Evolutionary conservation across 2,888 invertebrate genomes (phyloP).

Genomic region (Dolichomitus sp.): DNA sequence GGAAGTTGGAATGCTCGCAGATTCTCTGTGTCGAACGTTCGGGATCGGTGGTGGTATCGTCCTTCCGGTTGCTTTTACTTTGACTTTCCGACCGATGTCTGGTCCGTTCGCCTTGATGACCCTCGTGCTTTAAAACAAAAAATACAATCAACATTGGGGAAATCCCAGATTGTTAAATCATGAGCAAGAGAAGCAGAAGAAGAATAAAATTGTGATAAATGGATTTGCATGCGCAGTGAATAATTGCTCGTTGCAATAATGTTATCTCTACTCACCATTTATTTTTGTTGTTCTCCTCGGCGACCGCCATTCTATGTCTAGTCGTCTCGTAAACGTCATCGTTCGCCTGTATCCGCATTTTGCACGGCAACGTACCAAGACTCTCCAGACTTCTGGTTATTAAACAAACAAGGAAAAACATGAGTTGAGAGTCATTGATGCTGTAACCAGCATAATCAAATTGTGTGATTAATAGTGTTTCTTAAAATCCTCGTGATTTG

Average conservation of each 20-base stretch:
- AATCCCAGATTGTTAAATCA: no score
- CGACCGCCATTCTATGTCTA: conserved; percentile 95
- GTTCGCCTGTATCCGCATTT: conserved; percentile 97
- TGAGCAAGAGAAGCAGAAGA: no score
- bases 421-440: background rate
- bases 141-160: background rate
- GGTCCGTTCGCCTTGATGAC: conserved; percentile 97
- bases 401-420: background rate
- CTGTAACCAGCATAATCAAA: background rate
- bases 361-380: conserved; percentile 94
- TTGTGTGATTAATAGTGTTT: background rate
- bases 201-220: background rate
- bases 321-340: conserved; percentile 98
- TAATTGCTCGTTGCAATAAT: background rate
- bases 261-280: conserved; percentile 90
- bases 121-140: conserved; percentile 91
- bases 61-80: conserved; percentile 88
- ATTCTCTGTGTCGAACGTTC: conserved; percentile 81
- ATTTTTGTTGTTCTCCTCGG: conserved; percentile 97
- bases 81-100: conserved; percentile 95
- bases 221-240: background rate
- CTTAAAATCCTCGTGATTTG: background rate
- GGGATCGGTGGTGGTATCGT: conserved; percentile 79
- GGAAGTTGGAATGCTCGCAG: conserved; percentile 81
- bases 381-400: conserved; percentile 90